Evolutionary conservation across 2,113 vertebrate genomes (phyloP).

Genomic region (Nannobrachium achirus): DNA sequence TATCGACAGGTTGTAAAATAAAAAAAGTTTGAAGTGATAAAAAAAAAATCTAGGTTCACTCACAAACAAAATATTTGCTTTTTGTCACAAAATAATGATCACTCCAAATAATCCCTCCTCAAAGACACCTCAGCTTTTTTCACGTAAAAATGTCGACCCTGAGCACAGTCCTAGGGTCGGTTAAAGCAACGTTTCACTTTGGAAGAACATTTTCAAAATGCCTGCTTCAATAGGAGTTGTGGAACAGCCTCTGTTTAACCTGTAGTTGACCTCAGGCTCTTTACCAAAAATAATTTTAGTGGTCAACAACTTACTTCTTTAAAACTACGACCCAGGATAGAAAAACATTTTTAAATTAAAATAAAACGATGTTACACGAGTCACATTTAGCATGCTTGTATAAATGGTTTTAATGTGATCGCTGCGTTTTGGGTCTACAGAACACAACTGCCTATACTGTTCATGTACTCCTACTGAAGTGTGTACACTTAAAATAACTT

Average conservation of each 20-base stretch:
- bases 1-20: slow-evolving; percentile 43
- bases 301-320: too few species aligned
- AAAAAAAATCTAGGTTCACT: slow-evolving; percentile 60
- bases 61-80: slow-evolving; percentile 21
- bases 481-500: background rate
- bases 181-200: background rate
- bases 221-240: background rate
- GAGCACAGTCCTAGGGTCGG: slow-evolving; percentile 37
- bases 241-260: background rate
- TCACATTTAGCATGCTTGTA: too few species aligned
- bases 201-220: background rate
- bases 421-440: background rate
- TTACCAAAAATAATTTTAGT: too few species aligned
- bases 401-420: too few species aligned
- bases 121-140: slow-evolving; percentile 32
- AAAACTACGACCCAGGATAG: too few species aligned
- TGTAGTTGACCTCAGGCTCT: too few species aligned
- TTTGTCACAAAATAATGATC: slow-evolving; percentile 33
- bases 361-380: too few species aligned
- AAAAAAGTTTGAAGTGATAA: slow-evolving; percentile 45
- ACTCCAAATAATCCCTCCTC: slow-evolving; percentile 24
- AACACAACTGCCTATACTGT: background rate
- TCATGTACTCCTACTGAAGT: background rate
- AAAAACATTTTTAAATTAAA: too few species aligned
- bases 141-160: slow-evolving; percentile 35